Conservation (phyloP, 35 echinoderm and acorn worm species). For the Heliocidaris erythrogramma region DNA sequence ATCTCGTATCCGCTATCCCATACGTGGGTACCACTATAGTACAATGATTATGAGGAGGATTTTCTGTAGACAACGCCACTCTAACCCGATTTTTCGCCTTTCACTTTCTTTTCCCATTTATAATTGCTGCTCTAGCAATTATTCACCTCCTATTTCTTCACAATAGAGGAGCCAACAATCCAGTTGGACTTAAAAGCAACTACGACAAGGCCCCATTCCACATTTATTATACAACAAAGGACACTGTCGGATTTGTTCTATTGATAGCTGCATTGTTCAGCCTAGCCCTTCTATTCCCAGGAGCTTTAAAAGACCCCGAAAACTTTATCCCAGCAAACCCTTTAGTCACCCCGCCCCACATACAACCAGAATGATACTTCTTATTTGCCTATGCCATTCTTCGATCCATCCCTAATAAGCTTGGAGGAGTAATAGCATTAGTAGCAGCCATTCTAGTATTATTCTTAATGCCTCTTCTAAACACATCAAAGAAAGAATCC, state of each 20-base stretch:
- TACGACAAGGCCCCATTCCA: constrained; percentile 74
- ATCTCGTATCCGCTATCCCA: constrained; percentile 70
- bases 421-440: constrained; percentile 78
- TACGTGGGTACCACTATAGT: constrained; percentile 63
- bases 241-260: constrained; percentile 58
- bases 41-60: constrained; percentile 84
- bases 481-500: constrained; percentile 59
- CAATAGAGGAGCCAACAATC: constrained; percentile 76
- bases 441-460: constrained; percentile 58
- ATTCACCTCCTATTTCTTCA: constrained; percentile 77
- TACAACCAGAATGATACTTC: constrained; percentile 88
- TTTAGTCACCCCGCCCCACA: constrained; percentile 71
- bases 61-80: constrained; percentile 78
- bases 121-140: constrained; percentile 59
- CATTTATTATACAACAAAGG: constrained; percentile 71
- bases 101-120: constrained; percentile 81
- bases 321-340: constrained; percentile 80
- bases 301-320: constrained; percentile 66
- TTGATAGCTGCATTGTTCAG: constrained; percentile 7
- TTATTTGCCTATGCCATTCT: constrained; percentile 84
- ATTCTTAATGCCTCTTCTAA: constrained; percentile 67
- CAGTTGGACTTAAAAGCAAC: constrained; percentile 54
- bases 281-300: constrained; percentile 59
- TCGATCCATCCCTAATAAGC: constrained; percentile 83
- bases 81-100: constrained; percentile 79